phyloP scores from a whole-genome alignment of 1,140 invertebrate species.

The Drosophila subobscura region DNA sequence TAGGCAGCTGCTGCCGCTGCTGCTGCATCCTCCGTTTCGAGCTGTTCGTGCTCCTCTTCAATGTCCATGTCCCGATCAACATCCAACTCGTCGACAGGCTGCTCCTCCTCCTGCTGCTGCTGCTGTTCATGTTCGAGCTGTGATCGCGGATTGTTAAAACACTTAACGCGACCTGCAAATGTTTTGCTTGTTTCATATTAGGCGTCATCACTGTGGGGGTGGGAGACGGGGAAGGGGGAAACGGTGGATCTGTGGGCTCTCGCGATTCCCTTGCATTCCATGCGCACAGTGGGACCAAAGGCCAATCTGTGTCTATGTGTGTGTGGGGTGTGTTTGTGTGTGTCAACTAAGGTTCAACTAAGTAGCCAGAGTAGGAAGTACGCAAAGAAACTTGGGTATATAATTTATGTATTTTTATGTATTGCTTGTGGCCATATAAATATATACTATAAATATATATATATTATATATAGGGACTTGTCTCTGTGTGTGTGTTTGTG shows the following conservation, averaged over 20 bases:
- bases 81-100: constrained; percentile 21
- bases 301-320: too few relatives aligned
- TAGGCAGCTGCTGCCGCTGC: constrained; percentile 28
- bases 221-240: constrained; percentile 11
- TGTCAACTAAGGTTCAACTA: constrained; percentile 43
- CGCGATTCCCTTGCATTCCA: constrained; percentile 66
- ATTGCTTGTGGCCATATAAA: too few relatives aligned
- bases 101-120: constrained; percentile 33
- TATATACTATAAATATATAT: too few relatives aligned
- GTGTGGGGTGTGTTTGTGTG: constrained; percentile 33
- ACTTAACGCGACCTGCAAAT: constrained; percentile 82
- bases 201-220: constrained; percentile 76
- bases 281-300: constrained; percentile 60
- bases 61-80: constrained; percentile 51
- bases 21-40: neutral
- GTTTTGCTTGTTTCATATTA: constrained; percentile 82
- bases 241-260: constrained; percentile 38
- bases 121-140: constrained; percentile 34
- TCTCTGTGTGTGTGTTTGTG: neutral
- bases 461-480: too few relatives aligned
- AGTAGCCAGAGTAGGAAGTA: constrained; percentile 6
- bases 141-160: constrained; percentile 60
- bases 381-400: constrained; percentile 7
- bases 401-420: neutral
- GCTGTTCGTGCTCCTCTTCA: constrained; percentile 22